Percentiles rank a stretch among this genome's conserved stretches.
Evolutionary conservation across 92 coral and sea anemone species (phyloP).

Genomic region (Parazoanthus swiftii): DNA sequence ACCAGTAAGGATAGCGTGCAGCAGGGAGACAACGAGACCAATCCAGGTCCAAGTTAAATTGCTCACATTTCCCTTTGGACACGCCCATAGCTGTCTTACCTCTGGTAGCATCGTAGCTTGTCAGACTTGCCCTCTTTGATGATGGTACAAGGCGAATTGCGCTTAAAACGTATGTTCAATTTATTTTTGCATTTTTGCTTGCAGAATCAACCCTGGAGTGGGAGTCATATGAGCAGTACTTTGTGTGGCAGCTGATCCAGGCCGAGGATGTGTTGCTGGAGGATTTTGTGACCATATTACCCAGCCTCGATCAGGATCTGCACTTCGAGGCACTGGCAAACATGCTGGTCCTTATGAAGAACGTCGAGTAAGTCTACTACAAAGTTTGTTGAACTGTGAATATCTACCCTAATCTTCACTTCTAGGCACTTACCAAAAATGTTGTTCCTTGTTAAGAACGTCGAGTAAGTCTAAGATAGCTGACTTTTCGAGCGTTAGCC

Average conservation of each 20-base stretch:
- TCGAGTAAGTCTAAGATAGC: neutral
- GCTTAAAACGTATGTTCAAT: neutral
- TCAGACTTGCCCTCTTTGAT: too few species aligned
- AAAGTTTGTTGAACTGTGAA: conserved; percentile 23
- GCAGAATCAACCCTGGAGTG: conserved; percentile 86
- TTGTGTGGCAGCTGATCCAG: conserved; percentile 97
- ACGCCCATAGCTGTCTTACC: too few species aligned
- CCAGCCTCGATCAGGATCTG: conserved; percentile 74
- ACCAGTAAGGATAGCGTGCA: too few species aligned
- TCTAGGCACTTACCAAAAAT: conserved; percentile 89
- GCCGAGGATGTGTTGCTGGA: conserved; percentile 96
- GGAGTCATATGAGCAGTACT: conserved; percentile 97
- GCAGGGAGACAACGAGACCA: too few species aligned
- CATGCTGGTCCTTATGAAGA: conserved; percentile 85
- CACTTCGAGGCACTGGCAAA: conserved; percentile 95
- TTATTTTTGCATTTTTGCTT: neutral
- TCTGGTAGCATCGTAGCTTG: too few species aligned
- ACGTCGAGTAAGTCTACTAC: conserved; percentile 70
- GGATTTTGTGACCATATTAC: conserved; percentile 78
- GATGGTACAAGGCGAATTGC: too few species aligned
- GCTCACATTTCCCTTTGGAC: too few species aligned
- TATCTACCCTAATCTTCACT: conserved; percentile 82
- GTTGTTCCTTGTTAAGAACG: conserved; percentile 88
- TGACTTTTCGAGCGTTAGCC: too few species aligned
- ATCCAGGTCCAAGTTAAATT: too few species aligned